Conservation (phyloP, 2,888 invertebrate genomes). For the Strigamia maritima region DNA sequence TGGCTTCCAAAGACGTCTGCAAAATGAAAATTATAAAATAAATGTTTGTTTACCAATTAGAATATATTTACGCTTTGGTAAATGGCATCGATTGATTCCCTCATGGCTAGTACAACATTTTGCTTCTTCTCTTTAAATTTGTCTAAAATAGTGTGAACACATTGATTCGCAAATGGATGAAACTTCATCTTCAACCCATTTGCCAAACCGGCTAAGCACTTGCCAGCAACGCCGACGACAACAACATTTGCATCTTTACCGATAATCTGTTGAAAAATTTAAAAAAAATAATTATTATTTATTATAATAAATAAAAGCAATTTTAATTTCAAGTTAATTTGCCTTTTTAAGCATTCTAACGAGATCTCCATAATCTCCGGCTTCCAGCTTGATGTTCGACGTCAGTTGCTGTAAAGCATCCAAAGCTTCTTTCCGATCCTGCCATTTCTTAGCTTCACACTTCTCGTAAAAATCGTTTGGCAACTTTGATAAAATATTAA, state of each 20-base stretch:
- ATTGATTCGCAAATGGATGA: constrained; percentile 67
- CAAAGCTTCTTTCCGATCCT: constrained; percentile 87
- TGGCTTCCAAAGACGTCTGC: constrained; percentile 63
- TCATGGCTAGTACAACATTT: constrained; percentile 77
- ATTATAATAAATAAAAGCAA: neutral
- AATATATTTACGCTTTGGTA: constrained; percentile 40
- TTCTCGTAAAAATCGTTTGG: constrained; percentile 95
- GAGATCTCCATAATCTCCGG: constrained; percentile 87
- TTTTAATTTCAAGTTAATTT: constrained; percentile 42
- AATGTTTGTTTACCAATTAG: too few relatives aligned
- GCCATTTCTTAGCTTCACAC: constrained; percentile 93
- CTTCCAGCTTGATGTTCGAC: constrained; percentile 75
- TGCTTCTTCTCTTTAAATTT: constrained; percentile 98
- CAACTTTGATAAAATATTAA: constrained; percentile 86
- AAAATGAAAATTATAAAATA: constrained; percentile 45
- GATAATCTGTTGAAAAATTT: constrained; percentile 63
- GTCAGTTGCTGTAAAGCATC: constrained; percentile 76
- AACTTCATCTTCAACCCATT: constrained; percentile 83
- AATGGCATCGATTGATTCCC: constrained; percentile 87
- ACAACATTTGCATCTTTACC: constrained; percentile 94
- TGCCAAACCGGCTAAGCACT: constrained; percentile 78
- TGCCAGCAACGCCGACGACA: constrained; percentile 79
- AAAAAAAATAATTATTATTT: constrained; percentile 6
- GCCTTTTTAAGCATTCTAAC: constrained; percentile 84
- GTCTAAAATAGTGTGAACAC: constrained; percentile 68